These are phyloP conservation scores for Ispidina picta DNA, from an alignment of 2,797 vertebrate genomes.

Conservation along the genomic window DNA sequence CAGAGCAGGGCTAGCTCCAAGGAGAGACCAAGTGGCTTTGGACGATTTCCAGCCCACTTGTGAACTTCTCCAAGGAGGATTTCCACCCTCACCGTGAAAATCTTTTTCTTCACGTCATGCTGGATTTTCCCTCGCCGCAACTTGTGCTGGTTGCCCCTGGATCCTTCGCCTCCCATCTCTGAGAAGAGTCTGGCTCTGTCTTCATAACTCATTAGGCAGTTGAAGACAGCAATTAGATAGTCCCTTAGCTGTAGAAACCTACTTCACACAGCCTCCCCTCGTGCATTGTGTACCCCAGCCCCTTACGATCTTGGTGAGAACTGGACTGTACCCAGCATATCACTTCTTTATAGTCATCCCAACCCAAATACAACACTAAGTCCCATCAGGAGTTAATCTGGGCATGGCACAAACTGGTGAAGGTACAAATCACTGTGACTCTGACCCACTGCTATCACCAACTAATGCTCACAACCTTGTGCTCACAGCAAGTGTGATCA, in stretches of 20 bases:
- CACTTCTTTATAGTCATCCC: not conserved
- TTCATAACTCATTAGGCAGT: not conserved
- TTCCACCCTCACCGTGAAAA: slow-evolving; percentile 38
- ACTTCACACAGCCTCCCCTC: not conserved
- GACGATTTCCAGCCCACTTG: not conserved
- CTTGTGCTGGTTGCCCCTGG: not conserved
- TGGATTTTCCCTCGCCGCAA: not conserved
- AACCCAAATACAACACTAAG: not conserved
- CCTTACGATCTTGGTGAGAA: not conserved
- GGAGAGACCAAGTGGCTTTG: slow-evolving; percentile 25
- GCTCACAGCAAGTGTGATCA: not conserved
- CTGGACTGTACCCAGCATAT: fast-evolving
- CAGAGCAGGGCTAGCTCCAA: not conserved
- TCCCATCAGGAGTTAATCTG: not conserved
- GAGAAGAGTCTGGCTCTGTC: not conserved
- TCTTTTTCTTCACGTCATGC: not conserved
- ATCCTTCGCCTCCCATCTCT: not conserved
- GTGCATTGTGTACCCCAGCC: not conserved
- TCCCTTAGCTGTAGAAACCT: not conserved
- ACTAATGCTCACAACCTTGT: not conserved
- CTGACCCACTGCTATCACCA: not conserved
- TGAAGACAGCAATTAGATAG: not conserved
- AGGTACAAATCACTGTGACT: not conserved
- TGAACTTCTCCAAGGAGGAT: slow-evolving; percentile 56
- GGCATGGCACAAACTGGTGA: not conserved